phyloP scores from a whole-genome alignment of 2,113 vertebrate genomes.

The Crotophaga sulcirostris region DNA sequence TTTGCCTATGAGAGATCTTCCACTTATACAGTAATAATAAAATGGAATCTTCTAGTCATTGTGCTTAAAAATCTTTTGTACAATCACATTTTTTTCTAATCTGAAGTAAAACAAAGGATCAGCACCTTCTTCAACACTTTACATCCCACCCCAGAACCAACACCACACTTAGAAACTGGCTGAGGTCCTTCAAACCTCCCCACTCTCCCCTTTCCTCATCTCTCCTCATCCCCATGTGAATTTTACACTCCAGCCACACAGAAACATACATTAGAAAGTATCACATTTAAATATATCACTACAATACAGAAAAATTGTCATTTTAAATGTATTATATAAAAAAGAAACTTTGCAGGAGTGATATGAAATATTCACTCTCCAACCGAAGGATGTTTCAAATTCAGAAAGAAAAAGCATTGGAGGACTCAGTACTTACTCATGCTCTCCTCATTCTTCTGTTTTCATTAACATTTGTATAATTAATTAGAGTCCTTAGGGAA shows the following conservation, averaged over 20 bases:
- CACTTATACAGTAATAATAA: neutral
- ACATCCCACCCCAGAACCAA: neutral
- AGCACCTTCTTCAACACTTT: neutral
- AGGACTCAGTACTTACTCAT: neutral
- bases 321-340: neutral
- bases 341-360: neutral
- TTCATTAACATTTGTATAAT: conserved; percentile 41
- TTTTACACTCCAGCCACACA: neutral
- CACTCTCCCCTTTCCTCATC: neutral
- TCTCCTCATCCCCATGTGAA: neutral
- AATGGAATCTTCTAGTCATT: neutral
- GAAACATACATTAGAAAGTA: neutral
- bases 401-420: neutral
- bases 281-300: neutral
- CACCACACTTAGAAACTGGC: neutral
- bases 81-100: neutral
- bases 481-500: conserved; percentile 36
- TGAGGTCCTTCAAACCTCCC: neutral
- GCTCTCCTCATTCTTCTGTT: neutral
- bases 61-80: neutral
- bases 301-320: neutral
- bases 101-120: neutral
- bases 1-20: conserved; percentile 11
- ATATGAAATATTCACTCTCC: conserved; percentile 7
- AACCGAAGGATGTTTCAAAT: neutral